A percentile compares a stretch with the other conserved stretches of the same genome.
phyloP scores from a whole-genome alignment of 2,888 invertebrate genomes.

The Thecocarcelia acutangulata region DNA sequence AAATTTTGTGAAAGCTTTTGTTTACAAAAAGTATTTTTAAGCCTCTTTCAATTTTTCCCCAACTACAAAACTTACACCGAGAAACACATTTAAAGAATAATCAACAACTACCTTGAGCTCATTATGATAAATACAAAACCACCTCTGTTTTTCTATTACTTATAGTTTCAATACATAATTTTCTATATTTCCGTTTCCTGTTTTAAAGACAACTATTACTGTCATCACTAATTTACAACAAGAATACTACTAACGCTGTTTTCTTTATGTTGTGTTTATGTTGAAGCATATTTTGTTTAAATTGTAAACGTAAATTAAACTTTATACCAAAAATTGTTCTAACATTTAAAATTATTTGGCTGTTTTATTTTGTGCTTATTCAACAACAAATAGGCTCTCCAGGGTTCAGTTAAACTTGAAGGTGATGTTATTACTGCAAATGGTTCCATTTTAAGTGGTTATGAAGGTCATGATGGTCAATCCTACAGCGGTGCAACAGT shows the following conservation, averaged over 20 bases:
- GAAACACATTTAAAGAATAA: constrained; percentile 58
- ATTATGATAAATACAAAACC: constrained; percentile 17
- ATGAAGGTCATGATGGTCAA: constrained; percentile 80
- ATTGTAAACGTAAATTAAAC: constrained; percentile 3
- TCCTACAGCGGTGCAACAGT: constrained; percentile 80
- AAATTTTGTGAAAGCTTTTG: constrained; percentile 50
- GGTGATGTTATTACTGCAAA: constrained; percentile 98
- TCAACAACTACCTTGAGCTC: constrained; percentile 28
- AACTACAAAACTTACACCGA: constrained; percentile 66
- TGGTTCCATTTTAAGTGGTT: constrained; percentile 92
- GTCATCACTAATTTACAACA: constrained; percentile 53
- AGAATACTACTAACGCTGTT: constrained; percentile 56
- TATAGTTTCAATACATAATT: constrained; percentile 42
- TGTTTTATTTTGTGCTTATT: constrained; percentile 64
- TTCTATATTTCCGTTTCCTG: constrained; percentile 64
- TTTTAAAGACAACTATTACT: constrained; percentile 56
- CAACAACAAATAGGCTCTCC: constrained; percentile 87
- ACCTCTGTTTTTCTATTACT: constrained; percentile 25
- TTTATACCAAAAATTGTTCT: not conserved
- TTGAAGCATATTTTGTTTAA: constrained; percentile 36
- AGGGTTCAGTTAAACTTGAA: constrained; percentile 96
- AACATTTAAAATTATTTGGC: constrained; percentile 31
- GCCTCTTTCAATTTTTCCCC: constrained; percentile 55
- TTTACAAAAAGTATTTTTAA: constrained; percentile 49
- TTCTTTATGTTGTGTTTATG: constrained; percentile 62